Evolutionary conservation across 30 jellyfish, hydroid and myxozoan species (phyloP).

Genomic region (Turritopsis rubra): DNA sequence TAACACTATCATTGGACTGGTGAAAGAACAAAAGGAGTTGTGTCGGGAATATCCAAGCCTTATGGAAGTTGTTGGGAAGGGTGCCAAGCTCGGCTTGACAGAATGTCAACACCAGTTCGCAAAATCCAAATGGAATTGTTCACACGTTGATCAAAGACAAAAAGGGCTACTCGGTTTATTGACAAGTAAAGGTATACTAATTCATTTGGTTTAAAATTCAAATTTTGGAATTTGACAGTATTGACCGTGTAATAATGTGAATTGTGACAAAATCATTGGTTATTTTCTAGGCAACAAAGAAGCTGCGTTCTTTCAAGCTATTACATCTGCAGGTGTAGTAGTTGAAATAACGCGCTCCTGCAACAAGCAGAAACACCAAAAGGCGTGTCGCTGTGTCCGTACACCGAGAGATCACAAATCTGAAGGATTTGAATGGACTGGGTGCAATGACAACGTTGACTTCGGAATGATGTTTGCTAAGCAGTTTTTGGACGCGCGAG

Average conservation of each 20-base stretch:
- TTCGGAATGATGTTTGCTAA: constrained; percentile 78
- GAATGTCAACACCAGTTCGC: constrained; percentile 90
- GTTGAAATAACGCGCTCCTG: constrained; percentile 83
- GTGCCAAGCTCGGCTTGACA: constrained; percentile 64
- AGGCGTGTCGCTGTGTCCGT: constrained; percentile 64
- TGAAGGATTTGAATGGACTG: constrained; percentile 58
- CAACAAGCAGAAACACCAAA: constrained; percentile 56
- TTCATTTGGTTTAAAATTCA: no score
- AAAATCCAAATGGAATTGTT: constrained; percentile 72
- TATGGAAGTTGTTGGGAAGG: constrained; percentile 68
- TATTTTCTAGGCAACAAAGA: constrained; percentile 67
- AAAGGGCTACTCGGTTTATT: constrained; percentile 25
- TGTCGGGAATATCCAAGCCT: constrained; percentile 67
- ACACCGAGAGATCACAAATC: constrained; percentile 24
- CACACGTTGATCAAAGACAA: constrained; percentile 38
- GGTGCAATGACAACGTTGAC: constrained; percentile 75
- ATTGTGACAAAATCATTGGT: neutral
- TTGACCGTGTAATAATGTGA: neutral
- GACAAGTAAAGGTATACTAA: constrained; percentile 31
- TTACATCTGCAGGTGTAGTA: constrained; percentile 90
- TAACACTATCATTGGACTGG: constrained; percentile 72
- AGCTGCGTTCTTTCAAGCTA: constrained; percentile 85
- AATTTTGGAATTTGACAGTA: neutral
- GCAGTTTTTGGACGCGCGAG: constrained; percentile 87
- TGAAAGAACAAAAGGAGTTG: constrained; percentile 55